A percentile compares a stretch with the other conserved stretches of the same genome.
Conservation (phyloP, 2,888 invertebrate species). For the Choristoneura rosaceana region DNA sequence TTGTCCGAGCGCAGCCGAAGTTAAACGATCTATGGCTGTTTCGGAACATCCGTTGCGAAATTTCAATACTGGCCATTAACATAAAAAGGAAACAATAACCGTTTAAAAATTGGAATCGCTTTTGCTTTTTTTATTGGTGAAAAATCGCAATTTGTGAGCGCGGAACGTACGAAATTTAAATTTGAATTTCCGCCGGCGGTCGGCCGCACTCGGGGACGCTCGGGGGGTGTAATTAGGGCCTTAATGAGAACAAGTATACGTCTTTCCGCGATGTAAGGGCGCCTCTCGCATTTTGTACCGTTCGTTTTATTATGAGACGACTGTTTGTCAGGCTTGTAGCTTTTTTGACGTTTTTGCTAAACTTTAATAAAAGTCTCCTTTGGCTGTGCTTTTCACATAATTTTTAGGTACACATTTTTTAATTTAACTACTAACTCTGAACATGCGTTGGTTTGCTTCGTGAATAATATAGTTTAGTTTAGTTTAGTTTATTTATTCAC, state of each 20-base stretch:
- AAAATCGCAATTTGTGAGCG: constrained; percentile 78
- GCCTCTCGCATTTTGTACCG: constrained; percentile 64
- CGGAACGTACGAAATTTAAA: constrained; percentile 75
- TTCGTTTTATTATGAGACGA: constrained; percentile 71
- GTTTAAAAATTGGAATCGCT: constrained; percentile 79
- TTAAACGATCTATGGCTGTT: constrained; percentile 70
- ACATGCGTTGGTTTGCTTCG: constrained; percentile 16
- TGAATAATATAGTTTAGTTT: constrained; percentile 28
- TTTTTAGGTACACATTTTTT: constrained; percentile 31
- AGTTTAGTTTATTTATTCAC: too few relatives aligned
- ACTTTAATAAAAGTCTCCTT: constrained; percentile 41
- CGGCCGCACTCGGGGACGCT: constrained; percentile 51
- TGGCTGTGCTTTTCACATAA: constrained; percentile 35
- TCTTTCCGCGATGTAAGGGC: constrained; percentile 60
- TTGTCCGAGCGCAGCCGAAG: constrained; percentile 66
- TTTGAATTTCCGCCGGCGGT: constrained; percentile 76
- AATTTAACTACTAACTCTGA: constrained; percentile 19
- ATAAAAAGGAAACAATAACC: constrained; percentile 84
- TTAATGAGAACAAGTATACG: constrained; percentile 76
- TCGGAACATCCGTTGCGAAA: constrained; percentile 73
- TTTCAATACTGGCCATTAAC: constrained; percentile 81
- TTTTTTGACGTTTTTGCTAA: constrained; percentile 41
- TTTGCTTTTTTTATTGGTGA: constrained; percentile 76
- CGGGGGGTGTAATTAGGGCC: constrained; percentile 74
- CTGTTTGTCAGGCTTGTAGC: constrained; percentile 53